Evolutionary conservation across 2,113 vertebrate species (phyloP).

Genomic region (Peromyscus maniculatus): DNA sequence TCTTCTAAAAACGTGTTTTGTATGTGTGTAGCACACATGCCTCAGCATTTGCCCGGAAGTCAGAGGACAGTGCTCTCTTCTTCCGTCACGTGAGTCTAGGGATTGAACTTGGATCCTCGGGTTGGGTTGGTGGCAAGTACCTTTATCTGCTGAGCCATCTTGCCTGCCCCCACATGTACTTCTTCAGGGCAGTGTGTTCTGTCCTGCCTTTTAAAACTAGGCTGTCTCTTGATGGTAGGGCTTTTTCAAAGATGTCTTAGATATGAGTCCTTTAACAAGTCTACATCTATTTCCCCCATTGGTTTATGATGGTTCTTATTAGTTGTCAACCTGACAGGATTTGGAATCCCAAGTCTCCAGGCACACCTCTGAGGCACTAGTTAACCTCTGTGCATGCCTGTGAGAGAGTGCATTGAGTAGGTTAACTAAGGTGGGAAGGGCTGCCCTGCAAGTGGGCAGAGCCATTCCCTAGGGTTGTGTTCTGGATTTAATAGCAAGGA

Average conservation of each 20-base stretch:
- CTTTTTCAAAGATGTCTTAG: constrained; percentile 3
- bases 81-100: neutral
- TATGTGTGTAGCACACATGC: neutral
- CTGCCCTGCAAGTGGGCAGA: neutral
- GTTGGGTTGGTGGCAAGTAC: neutral
- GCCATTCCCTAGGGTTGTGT: neutral
- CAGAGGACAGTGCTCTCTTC: neutral
- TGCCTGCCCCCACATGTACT: neutral
- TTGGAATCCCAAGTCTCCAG: neutral
- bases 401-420: neutral
- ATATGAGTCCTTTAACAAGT: constrained; percentile 1
- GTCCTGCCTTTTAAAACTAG: constrained; percentile 50
- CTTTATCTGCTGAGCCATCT: neutral
- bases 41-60: neutral
- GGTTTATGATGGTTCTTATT: neutral
- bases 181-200: neutral
- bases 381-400: neutral
- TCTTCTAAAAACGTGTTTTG: neutral
- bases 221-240: neutral
- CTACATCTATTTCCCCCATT: neutral
- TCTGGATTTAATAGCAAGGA: neutral
- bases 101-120: neutral
- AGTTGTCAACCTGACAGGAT: neutral
- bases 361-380: neutral
- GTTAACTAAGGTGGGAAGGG: neutral